Percentiles rank a stretch among this genome's conserved stretches.
These are phyloP conservation scores for Silurus meridionalis DNA, from an alignment of 2,113 vertebrate genomes.

Conservation along the genomic window DNA sequence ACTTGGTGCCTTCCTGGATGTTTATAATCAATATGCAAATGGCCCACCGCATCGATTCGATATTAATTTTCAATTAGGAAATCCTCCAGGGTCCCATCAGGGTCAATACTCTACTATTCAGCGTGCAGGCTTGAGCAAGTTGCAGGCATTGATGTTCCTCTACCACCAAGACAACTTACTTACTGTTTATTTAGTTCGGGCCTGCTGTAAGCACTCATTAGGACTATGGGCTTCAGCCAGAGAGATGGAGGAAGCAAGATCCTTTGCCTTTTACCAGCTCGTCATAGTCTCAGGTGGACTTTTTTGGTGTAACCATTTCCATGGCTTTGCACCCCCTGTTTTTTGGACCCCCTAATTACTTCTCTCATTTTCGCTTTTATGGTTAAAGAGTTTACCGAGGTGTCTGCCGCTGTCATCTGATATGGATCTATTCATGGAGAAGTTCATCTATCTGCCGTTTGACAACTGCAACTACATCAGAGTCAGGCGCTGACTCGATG, in stretches of 20 bases:
- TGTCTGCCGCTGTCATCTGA: constrained; percentile 14
- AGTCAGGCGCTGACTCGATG: not conserved
- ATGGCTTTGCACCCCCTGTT: not conserved
- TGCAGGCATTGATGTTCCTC: constrained; percentile 80
- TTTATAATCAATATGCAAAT: constrained; percentile 99
- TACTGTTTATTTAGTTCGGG: constrained; percentile 83
- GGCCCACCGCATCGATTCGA: constrained; percentile 91
- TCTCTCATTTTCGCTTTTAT: constrained; percentile 11
- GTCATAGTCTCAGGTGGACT: not conserved
- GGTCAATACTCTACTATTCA: constrained; percentile 95
- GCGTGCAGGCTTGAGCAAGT: constrained; percentile 80
- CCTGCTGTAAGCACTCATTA: constrained; percentile 79
- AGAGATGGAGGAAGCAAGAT: constrained; percentile 71
- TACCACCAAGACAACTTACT: constrained; percentile 80
- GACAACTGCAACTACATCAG: constrained; percentile 33
- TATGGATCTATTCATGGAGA: constrained; percentile 38
- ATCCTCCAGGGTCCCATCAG: constrained; percentile 92
- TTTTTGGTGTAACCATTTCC: constrained; percentile 7
- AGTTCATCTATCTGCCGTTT: constrained; percentile 34
- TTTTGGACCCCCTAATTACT: constrained; percentile 7
- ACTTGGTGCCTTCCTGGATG: constrained; percentile 97
- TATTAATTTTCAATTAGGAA: constrained; percentile 99
- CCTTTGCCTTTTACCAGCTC: constrained; percentile 51
- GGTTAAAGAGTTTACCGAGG: constrained; percentile 25
- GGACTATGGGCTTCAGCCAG: constrained; percentile 68